Evolutionary conservation across 2,888 invertebrate species (phyloP), one percentile per base, ranked within the genome.

Genomic region (Sussaba pulchella): DNA sequence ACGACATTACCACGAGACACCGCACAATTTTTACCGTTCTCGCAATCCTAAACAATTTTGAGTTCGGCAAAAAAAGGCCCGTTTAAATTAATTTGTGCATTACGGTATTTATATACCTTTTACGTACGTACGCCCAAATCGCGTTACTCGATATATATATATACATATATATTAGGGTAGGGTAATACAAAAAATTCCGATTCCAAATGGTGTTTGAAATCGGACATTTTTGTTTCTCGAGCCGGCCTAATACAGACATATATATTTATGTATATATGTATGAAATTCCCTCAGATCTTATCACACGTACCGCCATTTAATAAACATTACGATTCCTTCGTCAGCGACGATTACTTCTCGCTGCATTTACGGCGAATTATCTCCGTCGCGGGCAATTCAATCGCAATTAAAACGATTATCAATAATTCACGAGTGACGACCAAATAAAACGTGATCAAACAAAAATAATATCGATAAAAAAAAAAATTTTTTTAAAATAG

Each of bases 11-110:
- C 47, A 59, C 50, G 21, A 36, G n/a, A 24, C 59, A 41, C 17
- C 41, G 43, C 52, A 59, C 39, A 10, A 52, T 63, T 54, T 12
- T 70, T 74, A 67, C 61, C 63, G 71, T 82, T 71, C 45, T 61
- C 59, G 17, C 63, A 45, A 69, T 78, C n/a, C n/a, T 83, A 81
- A 63, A 77, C 26, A 61, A 41, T 80, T 82, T 76, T 82, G 82
- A 81, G 81, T 78, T 82, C 81, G 82, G 79, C 81, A 81, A 82
- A 81, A 80, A 82, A 82, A 78, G 80, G 76, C 73, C 78, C 69
- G 59, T 81, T 81, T 77, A 78, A 59, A 78, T 80, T 83, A 83
- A 85, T 86, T 88, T 87, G 87, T 88, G 87, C 86, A 84, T 85
- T 12, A 66, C 66, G 75, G 24, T 54, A 54, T 54, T 6, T 54